phyloP scores from a whole-genome alignment of 2,888 invertebrate genomes.

The Leptinotarsa rubiginosa region DNA sequence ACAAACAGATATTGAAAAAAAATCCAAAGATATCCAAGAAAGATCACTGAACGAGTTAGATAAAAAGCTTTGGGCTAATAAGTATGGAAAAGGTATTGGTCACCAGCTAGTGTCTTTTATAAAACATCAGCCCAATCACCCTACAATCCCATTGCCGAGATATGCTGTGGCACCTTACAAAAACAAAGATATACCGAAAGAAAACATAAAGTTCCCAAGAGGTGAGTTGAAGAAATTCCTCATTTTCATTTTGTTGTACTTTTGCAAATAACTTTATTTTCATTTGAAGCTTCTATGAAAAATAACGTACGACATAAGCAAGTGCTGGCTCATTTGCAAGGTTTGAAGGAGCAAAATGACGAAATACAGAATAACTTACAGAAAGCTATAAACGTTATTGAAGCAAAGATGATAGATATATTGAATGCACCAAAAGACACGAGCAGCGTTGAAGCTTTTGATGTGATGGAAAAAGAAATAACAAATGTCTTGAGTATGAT shows the following conservation, averaged over 20 bases:
- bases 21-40: slow-evolving; percentile 17
- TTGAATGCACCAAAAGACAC: slow-evolving; percentile 40
- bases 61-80: slow-evolving; percentile 48
- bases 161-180: slow-evolving; percentile 27
- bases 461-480: slow-evolving; percentile 57
- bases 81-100: slow-evolving; percentile 49
- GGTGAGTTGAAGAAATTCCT: not conserved
- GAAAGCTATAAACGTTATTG: slow-evolving; percentile 57
- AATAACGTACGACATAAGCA: slow-evolving; percentile 34
- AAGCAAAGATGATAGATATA: slow-evolving; percentile 56
- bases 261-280: slow-evolving; percentile 6
- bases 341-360: slow-evolving; percentile 51
- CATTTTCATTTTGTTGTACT: not conserved
- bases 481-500: slow-evolving; percentile 54
- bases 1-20: slow-evolving; percentile 29
- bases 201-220: not conserved
- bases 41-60: slow-evolving; percentile 20
- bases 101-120: slow-evolving; percentile 49
- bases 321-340: slow-evolving; percentile 47
- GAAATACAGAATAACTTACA: slow-evolving; percentile 56
- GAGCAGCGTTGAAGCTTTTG: slow-evolving; percentile 52
- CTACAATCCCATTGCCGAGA: slow-evolving; percentile 34
- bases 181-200: not conserved
- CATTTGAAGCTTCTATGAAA: slow-evolving; percentile 13
- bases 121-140: slow-evolving; percentile 44